These are phyloP conservation scores for Cephus rjabovi DNA, from an alignment of 2,888 invertebrate species.

Conservation along the genomic window DNA sequence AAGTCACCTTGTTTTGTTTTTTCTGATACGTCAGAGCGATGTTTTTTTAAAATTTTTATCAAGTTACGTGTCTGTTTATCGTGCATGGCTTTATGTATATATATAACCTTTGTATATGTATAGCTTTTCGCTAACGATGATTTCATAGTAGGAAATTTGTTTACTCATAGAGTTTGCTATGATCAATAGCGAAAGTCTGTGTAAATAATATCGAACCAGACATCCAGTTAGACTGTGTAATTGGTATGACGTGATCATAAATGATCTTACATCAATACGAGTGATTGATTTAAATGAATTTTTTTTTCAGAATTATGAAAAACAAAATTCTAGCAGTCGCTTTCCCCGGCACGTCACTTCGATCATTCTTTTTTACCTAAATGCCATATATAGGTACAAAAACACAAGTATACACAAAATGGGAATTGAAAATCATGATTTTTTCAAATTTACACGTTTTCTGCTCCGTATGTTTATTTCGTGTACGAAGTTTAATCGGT, in stretches of 20 bases:
- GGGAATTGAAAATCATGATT: neutral
- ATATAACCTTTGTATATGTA: neutral
- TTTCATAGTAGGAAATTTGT: neutral
- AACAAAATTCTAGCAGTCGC: neutral
- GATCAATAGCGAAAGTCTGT: neutral
- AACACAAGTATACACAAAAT: neutral
- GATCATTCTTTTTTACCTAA: no score
- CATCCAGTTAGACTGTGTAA: neutral
- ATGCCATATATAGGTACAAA: neutral
- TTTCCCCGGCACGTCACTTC: no score
- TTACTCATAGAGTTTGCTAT: neutral
- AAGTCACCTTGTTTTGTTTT: neutral
- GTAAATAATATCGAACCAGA: neutral
- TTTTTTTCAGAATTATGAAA: neutral
- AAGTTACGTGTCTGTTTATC: no score
- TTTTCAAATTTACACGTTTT: neutral
- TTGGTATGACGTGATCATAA: neutral
- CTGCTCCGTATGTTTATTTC: neutral
- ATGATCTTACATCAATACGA: neutral
- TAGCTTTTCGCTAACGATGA: neutral
- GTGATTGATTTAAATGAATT: neutral
- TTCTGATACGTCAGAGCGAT: neutral
- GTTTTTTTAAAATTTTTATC: no score
- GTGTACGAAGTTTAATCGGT: neutral
- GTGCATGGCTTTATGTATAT: no score